These are phyloP conservation scores for Paragorgia papillata DNA, from an alignment of 92 coral and sea anemone genomes.

Conservation along the genomic window DNA sequence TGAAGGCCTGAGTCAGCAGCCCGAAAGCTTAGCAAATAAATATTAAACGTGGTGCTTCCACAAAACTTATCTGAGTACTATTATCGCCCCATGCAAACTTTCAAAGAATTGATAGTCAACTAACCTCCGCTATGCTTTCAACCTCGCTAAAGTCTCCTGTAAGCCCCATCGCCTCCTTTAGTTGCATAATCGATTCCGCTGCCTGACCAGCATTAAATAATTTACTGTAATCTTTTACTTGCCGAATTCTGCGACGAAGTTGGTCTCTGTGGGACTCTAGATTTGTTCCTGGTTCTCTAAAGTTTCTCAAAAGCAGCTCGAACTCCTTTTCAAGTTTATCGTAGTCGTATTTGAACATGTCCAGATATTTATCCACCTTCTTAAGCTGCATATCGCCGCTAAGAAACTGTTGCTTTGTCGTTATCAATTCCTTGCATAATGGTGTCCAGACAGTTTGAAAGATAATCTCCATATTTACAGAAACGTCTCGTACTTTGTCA, in stretches of 20 bases:
- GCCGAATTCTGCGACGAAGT: conserved; percentile 39
- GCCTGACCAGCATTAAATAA: conserved; percentile 60
- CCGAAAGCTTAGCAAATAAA: too few species aligned
- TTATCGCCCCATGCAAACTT: too few species aligned
- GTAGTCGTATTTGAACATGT: background rate
- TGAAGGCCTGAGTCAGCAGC: too few species aligned
- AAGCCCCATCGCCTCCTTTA: conserved; percentile 49
- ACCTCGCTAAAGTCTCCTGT: conserved; percentile 65
- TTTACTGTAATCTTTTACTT: conserved; percentile 53
- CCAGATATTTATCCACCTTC: conserved; percentile 53
- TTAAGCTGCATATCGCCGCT: conserved; percentile 45
- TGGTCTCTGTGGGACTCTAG: background rate
- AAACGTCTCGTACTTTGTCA: conserved; percentile 24
- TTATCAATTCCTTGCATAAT: conserved; percentile 15
- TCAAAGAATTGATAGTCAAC: too few species aligned
- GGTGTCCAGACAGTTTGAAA: conserved; percentile 61
- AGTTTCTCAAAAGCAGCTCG: conserved; percentile 23
- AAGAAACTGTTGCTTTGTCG: conserved; percentile 38
- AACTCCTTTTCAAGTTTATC: conserved; percentile 55
- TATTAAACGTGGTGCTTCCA: too few species aligned
- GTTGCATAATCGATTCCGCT: conserved; percentile 60
- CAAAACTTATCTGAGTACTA: too few species aligned
- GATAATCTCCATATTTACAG: conserved; percentile 54
- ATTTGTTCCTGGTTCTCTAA: background rate
- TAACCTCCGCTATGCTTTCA: conserved; percentile 63